Percentiles rank a stretch among this genome's conserved stretches.
Evolutionary conservation across 2,797 vertebrate genomes (phyloP).

Genomic region (Phoebastria nigripes): DNA sequence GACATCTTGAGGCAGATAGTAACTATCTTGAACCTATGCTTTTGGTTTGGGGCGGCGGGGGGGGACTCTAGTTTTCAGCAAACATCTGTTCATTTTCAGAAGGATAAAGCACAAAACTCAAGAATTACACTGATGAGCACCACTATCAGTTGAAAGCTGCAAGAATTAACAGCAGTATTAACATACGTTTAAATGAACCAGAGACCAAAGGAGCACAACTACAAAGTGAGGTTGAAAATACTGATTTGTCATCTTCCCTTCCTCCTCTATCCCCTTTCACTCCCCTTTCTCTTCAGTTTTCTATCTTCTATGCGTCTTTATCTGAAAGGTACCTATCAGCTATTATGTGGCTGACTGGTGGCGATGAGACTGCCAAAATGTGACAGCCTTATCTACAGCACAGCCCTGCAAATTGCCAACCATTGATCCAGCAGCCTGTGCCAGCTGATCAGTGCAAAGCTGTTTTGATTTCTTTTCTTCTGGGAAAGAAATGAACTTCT

Average conservation of each 20-base stretch:
- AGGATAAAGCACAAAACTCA: background rate
- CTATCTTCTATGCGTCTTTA: constrained; percentile 50
- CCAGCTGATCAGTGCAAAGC: constrained; percentile 56
- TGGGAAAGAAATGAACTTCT: constrained; percentile 58
- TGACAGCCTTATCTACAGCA: constrained; percentile 71
- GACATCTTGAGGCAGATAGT: background rate
- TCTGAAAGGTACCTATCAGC: constrained; percentile 63
- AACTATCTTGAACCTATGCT: background rate
- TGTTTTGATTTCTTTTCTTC: constrained; percentile 62
- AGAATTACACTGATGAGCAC: background rate
- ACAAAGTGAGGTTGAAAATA: background rate
- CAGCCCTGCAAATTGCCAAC: constrained; percentile 70
- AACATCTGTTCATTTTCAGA: background rate
- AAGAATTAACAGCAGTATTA: background rate
- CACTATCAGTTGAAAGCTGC: background rate
- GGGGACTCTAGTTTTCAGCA: background rate
- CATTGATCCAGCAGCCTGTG: constrained; percentile 66
- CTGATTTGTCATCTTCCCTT: background rate
- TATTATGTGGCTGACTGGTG: constrained; percentile 68
- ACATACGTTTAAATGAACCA: background rate
- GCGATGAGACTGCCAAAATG: constrained; percentile 68
- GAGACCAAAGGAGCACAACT: background rate
- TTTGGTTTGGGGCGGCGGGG: background rate
- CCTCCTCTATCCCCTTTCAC: background rate
- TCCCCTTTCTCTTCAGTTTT: constrained; percentile 33